Conservation (phyloP, 2,888 invertebrate species). For the Zootermopsis nevadensis region DNA sequence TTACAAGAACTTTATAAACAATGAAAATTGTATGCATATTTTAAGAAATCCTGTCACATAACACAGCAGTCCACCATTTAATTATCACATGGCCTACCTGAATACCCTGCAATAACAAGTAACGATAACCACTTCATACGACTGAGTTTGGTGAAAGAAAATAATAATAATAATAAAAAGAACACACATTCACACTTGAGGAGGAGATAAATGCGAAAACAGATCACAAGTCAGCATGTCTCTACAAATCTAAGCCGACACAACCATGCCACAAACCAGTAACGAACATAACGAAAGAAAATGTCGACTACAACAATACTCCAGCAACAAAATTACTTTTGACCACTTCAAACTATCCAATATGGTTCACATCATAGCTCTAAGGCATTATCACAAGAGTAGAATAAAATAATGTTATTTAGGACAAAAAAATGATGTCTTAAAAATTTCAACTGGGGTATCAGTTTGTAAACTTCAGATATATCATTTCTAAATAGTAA, state of each 20-base stretch:
- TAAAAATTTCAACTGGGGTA: no score
- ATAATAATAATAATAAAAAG: background rate
- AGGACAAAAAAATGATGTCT: no score
- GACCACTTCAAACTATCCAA: conserved; percentile 33
- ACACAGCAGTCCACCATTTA: conserved; percentile 26
- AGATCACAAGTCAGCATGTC: conserved; percentile 33
- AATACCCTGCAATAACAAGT: conserved; percentile 33
- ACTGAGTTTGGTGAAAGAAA: conserved; percentile 18
- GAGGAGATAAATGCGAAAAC: conserved; percentile 31
- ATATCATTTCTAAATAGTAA: no score
- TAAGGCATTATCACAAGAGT: no score
- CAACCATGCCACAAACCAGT: conserved; percentile 27
- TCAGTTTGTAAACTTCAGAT: no score
- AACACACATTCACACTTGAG: conserved; percentile 25
- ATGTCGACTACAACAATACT: conserved; percentile 25
- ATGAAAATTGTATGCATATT: background rate
- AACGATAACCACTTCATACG: conserved; percentile 21
- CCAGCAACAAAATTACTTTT: conserved; percentile 24
- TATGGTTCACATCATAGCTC: background rate
- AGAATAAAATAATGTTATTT: no score
- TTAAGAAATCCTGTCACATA: background rate
- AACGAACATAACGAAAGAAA: conserved; percentile 31
- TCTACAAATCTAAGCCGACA: conserved; percentile 34
- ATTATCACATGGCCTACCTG: conserved; percentile 1
- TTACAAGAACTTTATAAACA: background rate